Percentiles rank a stretch among this genome's conserved stretches.
phyloP scores from a whole-genome alignment of 1,140 invertebrate species.

The Macrobrachium nipponense region DNA sequence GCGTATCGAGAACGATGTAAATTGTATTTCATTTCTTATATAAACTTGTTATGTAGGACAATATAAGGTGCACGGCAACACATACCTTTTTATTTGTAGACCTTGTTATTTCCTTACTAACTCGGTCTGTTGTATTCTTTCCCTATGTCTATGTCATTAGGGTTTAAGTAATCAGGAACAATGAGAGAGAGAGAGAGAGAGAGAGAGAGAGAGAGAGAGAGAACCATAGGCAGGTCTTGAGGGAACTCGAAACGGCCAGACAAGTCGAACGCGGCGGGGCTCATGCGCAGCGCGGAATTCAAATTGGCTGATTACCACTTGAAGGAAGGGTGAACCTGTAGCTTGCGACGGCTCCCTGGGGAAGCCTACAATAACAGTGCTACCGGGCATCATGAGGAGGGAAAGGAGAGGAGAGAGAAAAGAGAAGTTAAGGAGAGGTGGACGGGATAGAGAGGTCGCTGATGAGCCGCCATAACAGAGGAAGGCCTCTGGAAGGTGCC shows the following conservation, averaged over 20 bases:
- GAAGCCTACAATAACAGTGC: slow-evolving; percentile 49
- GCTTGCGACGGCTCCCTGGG: slow-evolving; percentile 50
- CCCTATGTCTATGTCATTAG: not conserved
- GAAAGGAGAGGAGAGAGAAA: not conserved
- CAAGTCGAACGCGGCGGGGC: slow-evolving; percentile 50
- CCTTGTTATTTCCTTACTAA: no score
- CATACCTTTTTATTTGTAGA: no score
- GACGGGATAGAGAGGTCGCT: no score
- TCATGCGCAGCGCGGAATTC: slow-evolving; percentile 46
- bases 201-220: slow-evolving; percentile 40
- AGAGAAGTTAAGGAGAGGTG: not conserved
- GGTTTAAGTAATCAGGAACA: not conserved
- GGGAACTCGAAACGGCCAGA: slow-evolving; percentile 28
- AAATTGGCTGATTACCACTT: slow-evolving; percentile 60
- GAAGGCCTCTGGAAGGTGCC: not conserved
- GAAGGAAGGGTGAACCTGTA: slow-evolving; percentile 42
- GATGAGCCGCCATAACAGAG: not conserved
- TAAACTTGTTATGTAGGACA: no score
- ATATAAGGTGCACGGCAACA: no score
- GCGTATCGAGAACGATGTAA: no score
- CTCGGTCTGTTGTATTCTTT: no score
- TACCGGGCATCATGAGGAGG: slow-evolving; percentile 49
- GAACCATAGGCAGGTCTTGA: not conserved
- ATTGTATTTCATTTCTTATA: no score
- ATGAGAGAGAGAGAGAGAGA: not conserved